A percentile compares a stretch with the other conserved stretches of the same genome.
Evolutionary conservation across 2,113 vertebrate genomes (phyloP).

Genomic region (Psephotus haematonotus): DNA sequence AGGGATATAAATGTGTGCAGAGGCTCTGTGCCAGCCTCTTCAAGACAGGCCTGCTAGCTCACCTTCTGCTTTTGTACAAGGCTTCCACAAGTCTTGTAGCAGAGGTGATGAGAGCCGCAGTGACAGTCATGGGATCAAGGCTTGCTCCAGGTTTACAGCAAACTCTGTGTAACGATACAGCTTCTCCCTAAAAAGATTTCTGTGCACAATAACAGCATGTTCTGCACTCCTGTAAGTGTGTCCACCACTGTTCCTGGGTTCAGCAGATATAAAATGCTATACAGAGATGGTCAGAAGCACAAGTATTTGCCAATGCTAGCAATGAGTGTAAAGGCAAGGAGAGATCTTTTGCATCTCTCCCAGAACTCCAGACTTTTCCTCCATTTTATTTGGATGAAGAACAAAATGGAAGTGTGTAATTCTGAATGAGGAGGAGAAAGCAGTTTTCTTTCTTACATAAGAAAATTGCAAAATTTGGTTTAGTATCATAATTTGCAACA

Average conservation of each 20-base stretch:
- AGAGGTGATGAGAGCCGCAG: not conserved
- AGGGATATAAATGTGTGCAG: not conserved
- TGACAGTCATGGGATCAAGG: accelerated
- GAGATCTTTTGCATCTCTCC: not conserved
- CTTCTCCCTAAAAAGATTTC: not conserved
- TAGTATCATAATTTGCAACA: not conserved
- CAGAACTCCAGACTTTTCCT: not conserved
- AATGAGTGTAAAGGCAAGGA: not conserved
- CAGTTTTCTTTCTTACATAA: not conserved
- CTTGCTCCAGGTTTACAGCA: not conserved
- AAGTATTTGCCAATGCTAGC: not conserved
- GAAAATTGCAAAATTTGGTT: not conserved
- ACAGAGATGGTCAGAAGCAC: not conserved
- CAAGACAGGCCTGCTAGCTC: not conserved
- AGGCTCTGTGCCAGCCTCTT: not conserved
- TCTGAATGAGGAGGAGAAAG: not conserved
- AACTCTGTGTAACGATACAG: not conserved
- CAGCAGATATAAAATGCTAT: not conserved
- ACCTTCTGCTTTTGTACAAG: not conserved
- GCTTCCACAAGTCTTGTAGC: not conserved
- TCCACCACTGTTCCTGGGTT: not conserved
- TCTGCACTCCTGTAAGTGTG: not conserved
- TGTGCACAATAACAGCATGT: not conserved
- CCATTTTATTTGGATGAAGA: not conserved
- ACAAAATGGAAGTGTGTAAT: not conserved